Base-by-base conservation (phyloP, 2,797 vertebrate species). In the Muraenolepis orangiensis region DNA sequence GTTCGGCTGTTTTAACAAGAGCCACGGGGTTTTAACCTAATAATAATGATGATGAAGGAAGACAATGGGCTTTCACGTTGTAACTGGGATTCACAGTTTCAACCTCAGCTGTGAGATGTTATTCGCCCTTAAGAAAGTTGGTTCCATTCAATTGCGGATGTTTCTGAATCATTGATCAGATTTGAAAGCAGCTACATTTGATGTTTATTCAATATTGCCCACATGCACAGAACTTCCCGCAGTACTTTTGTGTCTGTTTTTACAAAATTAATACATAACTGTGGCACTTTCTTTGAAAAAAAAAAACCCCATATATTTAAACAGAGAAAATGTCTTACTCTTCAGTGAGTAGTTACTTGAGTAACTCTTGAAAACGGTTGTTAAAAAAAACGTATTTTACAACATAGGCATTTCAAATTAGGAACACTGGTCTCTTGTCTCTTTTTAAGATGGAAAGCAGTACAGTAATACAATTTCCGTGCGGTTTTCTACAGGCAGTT, bases 401-500 rank as follows among this genome's bases (percentile, higher is more conserved):
- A 57, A 57, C 20, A 4, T 34, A 40, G 38, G 38, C 38, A 40
- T 40, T 40, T 40, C 11, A 40, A 40, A 40, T 40, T 12, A 12
- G 11, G 38, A 40, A 34, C 32, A 34, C 8, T 3, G 32, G 32
- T 34, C 32, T 34, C 32, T 34, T 8, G 32, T 8, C 32, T 10
- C 20, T n/a, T 23, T 18, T 57, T 57, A 18, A 57, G 51, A 57
- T n/a, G 20, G 23, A 57, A 57, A 57, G 20, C 51, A 57, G 7
- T 61, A 8, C 31, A 40, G 14, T 32, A 3, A 26, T 5, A 31
- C 16, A n/a, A 32, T 68, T 31, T 8, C 13, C 11, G 28, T 16
- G 31, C 16, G 66, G 28, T 23, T n/a, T 69, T 34, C n/a, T 34
- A 20, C 90, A 99, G 98, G 96, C 74, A 79, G 38, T 89, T 98